Percentiles rank a stretch among this genome's conserved stretches.
Evolutionary conservation across 2,797 vertebrate genomes (phyloP).

Genomic region (Falco concolor): DNA sequence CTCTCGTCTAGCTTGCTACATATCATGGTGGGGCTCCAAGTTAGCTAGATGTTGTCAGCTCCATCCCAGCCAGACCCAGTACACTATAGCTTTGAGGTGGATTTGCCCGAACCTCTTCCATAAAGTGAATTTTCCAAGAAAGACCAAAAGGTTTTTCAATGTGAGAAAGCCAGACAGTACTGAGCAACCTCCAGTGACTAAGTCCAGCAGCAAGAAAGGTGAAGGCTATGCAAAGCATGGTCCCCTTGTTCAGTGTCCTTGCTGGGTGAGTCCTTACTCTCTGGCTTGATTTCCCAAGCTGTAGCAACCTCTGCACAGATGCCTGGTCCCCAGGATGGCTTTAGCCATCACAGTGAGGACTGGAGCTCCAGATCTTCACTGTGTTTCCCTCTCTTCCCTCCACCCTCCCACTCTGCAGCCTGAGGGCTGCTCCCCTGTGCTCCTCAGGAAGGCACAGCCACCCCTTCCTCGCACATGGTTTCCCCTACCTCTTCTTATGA

Average conservation of each 20-base stretch:
- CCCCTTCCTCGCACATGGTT: neutral
- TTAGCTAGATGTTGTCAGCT: neutral
- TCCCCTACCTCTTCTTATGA: neutral
- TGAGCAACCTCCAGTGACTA: neutral
- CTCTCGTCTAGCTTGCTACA: neutral
- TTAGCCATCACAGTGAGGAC: neutral
- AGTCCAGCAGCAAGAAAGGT: neutral
- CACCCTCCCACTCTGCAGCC: fast-evolving
- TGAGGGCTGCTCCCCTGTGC: neutral
- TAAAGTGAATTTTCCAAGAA: neutral
- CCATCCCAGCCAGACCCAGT: neutral
- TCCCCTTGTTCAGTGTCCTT: neutral
- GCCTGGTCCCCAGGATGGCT: neutral
- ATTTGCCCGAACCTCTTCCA: neutral
- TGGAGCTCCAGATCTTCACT: neutral
- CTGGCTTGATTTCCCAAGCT: neutral
- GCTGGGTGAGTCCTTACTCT: neutral
- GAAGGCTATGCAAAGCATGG: neutral
- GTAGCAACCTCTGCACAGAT: neutral
- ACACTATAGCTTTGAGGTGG: neutral
- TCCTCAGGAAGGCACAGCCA: neutral
- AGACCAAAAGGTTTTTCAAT: neutral
- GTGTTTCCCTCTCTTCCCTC: fast-evolving
- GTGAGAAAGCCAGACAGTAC: neutral
- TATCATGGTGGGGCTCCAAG: neutral